Evolutionary conservation across 2,797 vertebrate species (phyloP), one percentile per base, ranked within the genome.

Genomic region (Ctenosaura bakeri): DNA sequence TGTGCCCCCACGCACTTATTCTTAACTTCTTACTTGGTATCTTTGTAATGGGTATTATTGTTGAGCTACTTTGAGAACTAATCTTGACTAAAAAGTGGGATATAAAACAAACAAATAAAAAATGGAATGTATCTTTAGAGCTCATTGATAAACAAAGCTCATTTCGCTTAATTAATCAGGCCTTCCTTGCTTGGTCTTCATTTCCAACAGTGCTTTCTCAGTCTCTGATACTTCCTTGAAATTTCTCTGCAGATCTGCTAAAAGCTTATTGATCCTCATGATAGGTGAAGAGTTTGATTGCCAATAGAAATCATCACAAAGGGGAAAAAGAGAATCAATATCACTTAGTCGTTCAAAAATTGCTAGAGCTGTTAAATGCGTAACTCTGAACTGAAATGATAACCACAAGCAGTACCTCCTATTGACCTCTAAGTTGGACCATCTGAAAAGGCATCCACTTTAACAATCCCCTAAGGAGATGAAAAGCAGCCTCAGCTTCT

Each of bases 221-320:
- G 26, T 93, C 10, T 59, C 20, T 85, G 35, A 92, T 71, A 87
- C 69, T n/a, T 73, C 81, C 87, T 66, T 74, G n/a, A 73, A 86
- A 74, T 88, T 76, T 85, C 86, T 32, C 2, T 71, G 62, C 82
- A 64, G 74, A 78, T 89, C 86, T 32, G 24, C 50, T 83, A 71
- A 81, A 77, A 95, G 6, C 35, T 1, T 88, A 92, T 10, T 88
- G 78, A 92, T 90, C 22, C 32, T 71, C 78, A 1, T n/a, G 80
- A 87, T 0, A 91, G 91, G 77, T 18, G 88, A 66, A 59, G 90
- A n/a, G 0, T 92, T 84, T 86, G 83, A 86, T 84, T 13, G 52
- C n/a, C 91, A 84, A 90, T 91, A 0, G n/a, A 90, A 92, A 91
- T 84, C 16, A 5, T 87, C 89, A 35, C 9, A 32, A 93, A 46